Conservation (phyloP, 23 tunicate genomes). For the Phallusia fumigata region DNA sequence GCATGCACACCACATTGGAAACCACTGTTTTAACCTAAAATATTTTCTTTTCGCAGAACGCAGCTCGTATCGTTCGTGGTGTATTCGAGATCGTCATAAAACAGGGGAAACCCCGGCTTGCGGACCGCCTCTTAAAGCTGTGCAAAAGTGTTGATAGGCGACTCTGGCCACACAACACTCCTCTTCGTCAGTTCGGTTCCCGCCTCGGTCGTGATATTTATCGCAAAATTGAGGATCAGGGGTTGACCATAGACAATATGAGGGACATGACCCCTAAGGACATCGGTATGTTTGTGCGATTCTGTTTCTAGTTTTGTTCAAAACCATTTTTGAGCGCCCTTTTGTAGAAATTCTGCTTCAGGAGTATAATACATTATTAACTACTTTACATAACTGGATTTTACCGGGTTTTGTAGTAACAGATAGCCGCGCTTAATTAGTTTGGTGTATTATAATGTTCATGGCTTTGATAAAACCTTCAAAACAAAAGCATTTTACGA, state of each 20-base stretch:
- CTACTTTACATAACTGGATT: no score
- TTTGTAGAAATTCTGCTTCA: no score
- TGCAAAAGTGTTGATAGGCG: constrained; percentile 89
- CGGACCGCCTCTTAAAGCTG: constrained; percentile 77
- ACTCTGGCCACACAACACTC: constrained; percentile 80
- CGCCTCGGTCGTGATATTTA: constrained; percentile 55
- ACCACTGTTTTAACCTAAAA: no score
- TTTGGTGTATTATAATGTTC: no score
- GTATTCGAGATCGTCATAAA: constrained; percentile 91
- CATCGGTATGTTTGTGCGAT: constrained; percentile 58
- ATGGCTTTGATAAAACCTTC: no score
- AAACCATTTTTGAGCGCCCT: no score
- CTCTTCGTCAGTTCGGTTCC: constrained; percentile 83
- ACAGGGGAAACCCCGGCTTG: constrained; percentile 60
- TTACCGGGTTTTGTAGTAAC: no score
- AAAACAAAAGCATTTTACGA: no score
- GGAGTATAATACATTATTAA: no score
- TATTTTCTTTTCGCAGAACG: constrained; percentile 79
- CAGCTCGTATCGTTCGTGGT: constrained; percentile 94
- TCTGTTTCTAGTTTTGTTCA: no score
- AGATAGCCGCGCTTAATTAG: no score
- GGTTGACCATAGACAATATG: constrained; percentile 63
- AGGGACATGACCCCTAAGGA: constrained; percentile 73
- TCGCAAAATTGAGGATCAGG: constrained; percentile 77
- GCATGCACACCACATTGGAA: no score